phyloP scores from a whole-genome alignment of 1,140 invertebrate species.

The Zaprionus vittiger region DNA sequence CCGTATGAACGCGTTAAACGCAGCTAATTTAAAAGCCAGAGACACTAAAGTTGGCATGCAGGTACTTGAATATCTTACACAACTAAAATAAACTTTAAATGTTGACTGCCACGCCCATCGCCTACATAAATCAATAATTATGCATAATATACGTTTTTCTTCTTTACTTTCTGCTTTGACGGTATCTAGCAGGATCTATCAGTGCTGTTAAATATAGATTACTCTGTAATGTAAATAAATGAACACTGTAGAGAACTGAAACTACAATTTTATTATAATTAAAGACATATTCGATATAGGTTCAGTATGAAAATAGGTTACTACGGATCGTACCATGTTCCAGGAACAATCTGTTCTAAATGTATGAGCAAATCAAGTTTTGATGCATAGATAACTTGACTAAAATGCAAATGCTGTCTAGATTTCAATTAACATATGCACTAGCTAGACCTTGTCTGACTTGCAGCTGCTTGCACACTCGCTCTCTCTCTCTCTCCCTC shows the following conservation, averaged over 20 bases:
- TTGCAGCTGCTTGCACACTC: slow-evolving; percentile 9
- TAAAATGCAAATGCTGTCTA: slow-evolving; percentile 4
- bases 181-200: too few species aligned
- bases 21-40: not conserved
- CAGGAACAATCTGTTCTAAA: not conserved
- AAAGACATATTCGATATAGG: too few species aligned
- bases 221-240: too few species aligned
- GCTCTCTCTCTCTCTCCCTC: not conserved
- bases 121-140: not conserved
- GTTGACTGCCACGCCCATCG: not conserved
- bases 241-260: too few species aligned
- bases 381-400: not conserved
- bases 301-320: not conserved
- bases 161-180: too few species aligned
- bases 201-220: too few species aligned
- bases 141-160: not conserved
- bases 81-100: not conserved
- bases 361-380: not conserved
- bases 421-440: slow-evolving; percentile 40
- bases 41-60: not conserved
- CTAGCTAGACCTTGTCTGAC: slow-evolving; percentile 13
- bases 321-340: not conserved
- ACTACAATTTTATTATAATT: too few species aligned
- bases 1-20: not conserved
- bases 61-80: not conserved